Base-by-base conservation (phyloP, 2,797 vertebrate genomes). In the Scolopax rusticola region DNA sequence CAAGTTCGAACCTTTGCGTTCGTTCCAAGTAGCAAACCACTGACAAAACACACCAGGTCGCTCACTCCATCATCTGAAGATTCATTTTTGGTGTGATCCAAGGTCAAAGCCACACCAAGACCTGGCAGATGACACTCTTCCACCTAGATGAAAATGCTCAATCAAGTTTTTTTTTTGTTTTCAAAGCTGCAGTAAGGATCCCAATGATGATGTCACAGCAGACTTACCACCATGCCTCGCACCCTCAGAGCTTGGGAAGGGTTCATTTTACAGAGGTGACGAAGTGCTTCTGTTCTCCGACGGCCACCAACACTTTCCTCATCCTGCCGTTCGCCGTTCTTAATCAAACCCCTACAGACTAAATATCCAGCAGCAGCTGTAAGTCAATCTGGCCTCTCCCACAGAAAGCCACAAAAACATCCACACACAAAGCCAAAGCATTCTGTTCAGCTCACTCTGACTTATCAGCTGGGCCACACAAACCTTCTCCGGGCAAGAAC, bases 191-290 rank as follows among this genome's bases (percentile, higher is more conserved):
- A 20, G 2, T 12, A 32, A 81, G 78, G 45, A 41, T 60, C 12
- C 25, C 0, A 15, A 18, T 7, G 8, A 5, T 1, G 30, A 25
- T 33, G n/a, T 76, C 9, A 1, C 0, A 23, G 1, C 19, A 87
- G 78, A 96, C 99, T 99, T 94, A 99, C 99, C 99, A 99, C 99
- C 99, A 99, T 99, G 78, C 99, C 99, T 89, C 99, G 98, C 92
- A 99, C 99, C 97, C 99, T 99, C 40, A 99, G 98, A 27, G 99
- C 99, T 89, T 99, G 99, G 27, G 99, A 99, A 48, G 99, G 99
- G 97, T 99, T 99, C 99, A 99, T 99, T 95, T 99, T 99, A 95
- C 99, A 99, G 3, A 99, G 98, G 96, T 99, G 99, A 41, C 99
- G 98, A 33, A 99, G 98, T 2, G 99, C 99, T 96, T 99, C 99